phyloP scores from a whole-genome alignment of 1,140 invertebrate genomes.

The Cylas formicarius region DNA sequence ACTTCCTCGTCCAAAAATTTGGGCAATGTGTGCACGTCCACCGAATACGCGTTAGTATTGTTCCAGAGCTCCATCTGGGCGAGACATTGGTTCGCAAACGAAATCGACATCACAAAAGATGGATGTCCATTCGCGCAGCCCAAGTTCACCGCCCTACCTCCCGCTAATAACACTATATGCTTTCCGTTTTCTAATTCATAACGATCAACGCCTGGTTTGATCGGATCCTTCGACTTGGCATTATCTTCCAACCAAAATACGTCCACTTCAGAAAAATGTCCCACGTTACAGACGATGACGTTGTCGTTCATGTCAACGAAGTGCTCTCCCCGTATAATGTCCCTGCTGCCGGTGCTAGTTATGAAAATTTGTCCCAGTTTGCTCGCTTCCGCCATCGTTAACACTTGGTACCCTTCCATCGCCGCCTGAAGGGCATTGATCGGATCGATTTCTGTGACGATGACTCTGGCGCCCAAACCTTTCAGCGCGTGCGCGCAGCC shows the following conservation, averaged over 20 bases:
- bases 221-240: conserved; percentile 79
- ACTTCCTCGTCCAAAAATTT: conserved; percentile 99
- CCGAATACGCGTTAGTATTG: conserved; percentile 68
- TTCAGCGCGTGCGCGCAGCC: conserved; percentile 93
- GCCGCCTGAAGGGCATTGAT: conserved; percentile 96
- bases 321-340: conserved; percentile 85
- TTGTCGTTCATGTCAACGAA: conserved; percentile 92
- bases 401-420: conserved; percentile 98
- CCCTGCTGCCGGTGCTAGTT: conserved; percentile 94
- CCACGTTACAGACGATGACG: conserved; percentile 98
- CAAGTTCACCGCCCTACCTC: conserved; percentile 95
- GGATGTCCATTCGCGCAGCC: conserved; percentile 99
- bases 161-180: conserved; percentile 91
- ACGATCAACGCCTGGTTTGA: conserved; percentile 98
- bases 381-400: conserved; percentile 94
- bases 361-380: conserved; percentile 92
- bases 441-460: conserved; percentile 98
- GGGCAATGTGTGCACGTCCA: conserved; percentile 89
- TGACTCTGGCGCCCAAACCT: conserved; percentile 91
- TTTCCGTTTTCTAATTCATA: conserved; percentile 85
- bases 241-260: conserved; percentile 96
- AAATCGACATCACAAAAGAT: conserved; percentile 99
- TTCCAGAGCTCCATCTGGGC: conserved; percentile 99
- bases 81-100: conserved; percentile 97
- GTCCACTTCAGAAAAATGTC: conserved; percentile 98